These are phyloP conservation scores for Nasonia vitripennis DNA, from an alignment of 1,140 invertebrate species.

Conservation along the genomic window DNA sequence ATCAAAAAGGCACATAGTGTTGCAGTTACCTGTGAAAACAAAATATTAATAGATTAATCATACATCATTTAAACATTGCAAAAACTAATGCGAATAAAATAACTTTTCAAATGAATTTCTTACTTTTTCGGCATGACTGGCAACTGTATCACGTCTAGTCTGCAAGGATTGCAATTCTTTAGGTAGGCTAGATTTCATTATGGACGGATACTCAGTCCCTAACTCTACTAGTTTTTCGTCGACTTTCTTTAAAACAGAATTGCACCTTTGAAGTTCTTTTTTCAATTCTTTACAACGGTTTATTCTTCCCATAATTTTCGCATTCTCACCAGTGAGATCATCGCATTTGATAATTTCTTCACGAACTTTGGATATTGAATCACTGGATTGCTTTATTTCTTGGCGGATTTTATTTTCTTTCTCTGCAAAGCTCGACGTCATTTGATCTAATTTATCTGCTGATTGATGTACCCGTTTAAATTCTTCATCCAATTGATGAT, in stretches of 20 bases:
- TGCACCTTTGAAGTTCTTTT: conserved; percentile 80
- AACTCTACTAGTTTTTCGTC: conserved; percentile 76
- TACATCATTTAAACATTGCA: not conserved
- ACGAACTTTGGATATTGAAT: conserved; percentile 83
- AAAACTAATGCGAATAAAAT: not conserved
- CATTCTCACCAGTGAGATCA: conserved; percentile 91
- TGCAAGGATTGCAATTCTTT: conserved; percentile 88
- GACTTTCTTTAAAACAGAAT: conserved; percentile 76
- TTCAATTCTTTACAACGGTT: conserved; percentile 84
- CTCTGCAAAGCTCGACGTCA: conserved; percentile 82
- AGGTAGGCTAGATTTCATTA: conserved; percentile 83
- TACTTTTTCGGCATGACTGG: conserved; percentile 83
- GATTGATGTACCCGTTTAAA: conserved; percentile 85
- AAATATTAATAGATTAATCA: not conserved
- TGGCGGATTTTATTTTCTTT: conserved; percentile 84
- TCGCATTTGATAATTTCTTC: conserved; percentile 93
- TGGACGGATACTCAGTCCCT: conserved; percentile 85
- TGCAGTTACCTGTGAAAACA: conserved; percentile 78
- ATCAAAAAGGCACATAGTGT: conserved; percentile 88
- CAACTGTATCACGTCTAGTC: conserved; percentile 85
- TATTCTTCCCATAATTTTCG: conserved; percentile 86
- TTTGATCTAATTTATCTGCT: conserved; percentile 84
- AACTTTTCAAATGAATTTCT: not conserved
- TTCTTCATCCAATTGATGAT: conserved; percentile 83
- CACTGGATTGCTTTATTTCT: conserved; percentile 82